Base-by-base conservation (phyloP, 2,797 vertebrate genomes). In the Columba guinea region DNA sequence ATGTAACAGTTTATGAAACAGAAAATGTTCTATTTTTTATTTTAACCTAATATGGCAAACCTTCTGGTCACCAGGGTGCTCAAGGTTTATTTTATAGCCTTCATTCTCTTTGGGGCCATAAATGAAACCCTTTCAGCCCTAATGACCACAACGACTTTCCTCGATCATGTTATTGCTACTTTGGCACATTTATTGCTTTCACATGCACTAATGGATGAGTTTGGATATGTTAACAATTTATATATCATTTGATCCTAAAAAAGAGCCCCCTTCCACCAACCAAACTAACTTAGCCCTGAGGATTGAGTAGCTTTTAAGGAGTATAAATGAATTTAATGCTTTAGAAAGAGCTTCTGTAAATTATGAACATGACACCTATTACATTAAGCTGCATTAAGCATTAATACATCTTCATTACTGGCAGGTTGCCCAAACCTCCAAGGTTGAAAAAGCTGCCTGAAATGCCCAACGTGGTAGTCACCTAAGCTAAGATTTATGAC, bases 401-500 rank as follows among this genome's bases (percentile, higher is more conserved):
- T 99, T 99, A 99, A 99, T 99, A 99, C 97, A 98, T 99, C 99
- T 99, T 99, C 99, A 99, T 99, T 99, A 99, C 99, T 99, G 99
- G 99, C 99, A 98, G 97, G 97, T 96, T 98, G 99, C 99, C 99
- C 98, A 98, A 98, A 98, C 98, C 98, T 98, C 99, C 99, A 99
- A 99, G 99, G 99, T 99, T 99, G 99, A 99, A 99, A 99, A 99
- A 98, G 98, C 98, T 98, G 98, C 98, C 98, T 98, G 95, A 97
- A 97, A 97, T 94, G 95, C 93, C 96, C 96, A 94, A 69, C 6
- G 46, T 97, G 95, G 97, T 92, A 95, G 96, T 96, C 96, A 98
- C 97, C 97, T 98, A 97, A 91, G 89, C 69, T 75, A 89, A 97
- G 95, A 98, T 95, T 94, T 94, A 97, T 95, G 59, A 74, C 22